Evolutionary conservation across 2,888 invertebrate species (phyloP).

Genomic region (Teleogryllus oceanicus): DNA sequence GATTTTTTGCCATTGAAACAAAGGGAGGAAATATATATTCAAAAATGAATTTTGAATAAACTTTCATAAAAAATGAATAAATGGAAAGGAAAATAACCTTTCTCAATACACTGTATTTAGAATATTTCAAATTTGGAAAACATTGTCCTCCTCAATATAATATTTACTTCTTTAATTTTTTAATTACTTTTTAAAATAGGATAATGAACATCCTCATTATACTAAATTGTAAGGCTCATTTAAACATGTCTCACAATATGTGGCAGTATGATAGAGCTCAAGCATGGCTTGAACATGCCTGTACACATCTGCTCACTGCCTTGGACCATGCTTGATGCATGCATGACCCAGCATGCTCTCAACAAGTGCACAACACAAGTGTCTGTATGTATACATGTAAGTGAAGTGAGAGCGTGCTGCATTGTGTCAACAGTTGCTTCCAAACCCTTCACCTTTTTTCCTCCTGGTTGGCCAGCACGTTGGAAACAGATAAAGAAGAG

Average conservation of each 20-base stretch:
- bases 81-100: too few species aligned
- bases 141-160: constrained; percentile 4
- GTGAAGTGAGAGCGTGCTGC: constrained; percentile 31
- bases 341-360: constrained; percentile 18
- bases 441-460: constrained; percentile 62
- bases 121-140: neutral
- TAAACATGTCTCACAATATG: neutral
- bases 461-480: constrained; percentile 48
- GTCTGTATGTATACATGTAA: constrained; percentile 22
- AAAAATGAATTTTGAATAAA: too few species aligned
- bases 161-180: too few species aligned
- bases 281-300: constrained; percentile 6
- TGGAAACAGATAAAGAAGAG: constrained; percentile 32
- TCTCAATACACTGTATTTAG: too few species aligned
- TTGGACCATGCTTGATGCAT: constrained; percentile 7
- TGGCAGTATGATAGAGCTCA: constrained; percentile 3
- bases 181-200: neutral
- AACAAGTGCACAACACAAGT: constrained; percentile 12
- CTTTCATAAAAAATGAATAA: too few species aligned
- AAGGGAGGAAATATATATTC: too few species aligned
- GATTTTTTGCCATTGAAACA: neutral
- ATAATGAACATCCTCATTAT: neutral
- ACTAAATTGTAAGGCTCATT: constrained; percentile 6
- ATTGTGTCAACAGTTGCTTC: constrained; percentile 48
- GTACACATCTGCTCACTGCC: constrained; percentile 7